A percentile compares a stretch with the other conserved stretches of the same genome.
These are phyloP conservation scores for Limenitis camilla DNA, from an alignment of 2,888 invertebrate species.

Conservation along the genomic window DNA sequence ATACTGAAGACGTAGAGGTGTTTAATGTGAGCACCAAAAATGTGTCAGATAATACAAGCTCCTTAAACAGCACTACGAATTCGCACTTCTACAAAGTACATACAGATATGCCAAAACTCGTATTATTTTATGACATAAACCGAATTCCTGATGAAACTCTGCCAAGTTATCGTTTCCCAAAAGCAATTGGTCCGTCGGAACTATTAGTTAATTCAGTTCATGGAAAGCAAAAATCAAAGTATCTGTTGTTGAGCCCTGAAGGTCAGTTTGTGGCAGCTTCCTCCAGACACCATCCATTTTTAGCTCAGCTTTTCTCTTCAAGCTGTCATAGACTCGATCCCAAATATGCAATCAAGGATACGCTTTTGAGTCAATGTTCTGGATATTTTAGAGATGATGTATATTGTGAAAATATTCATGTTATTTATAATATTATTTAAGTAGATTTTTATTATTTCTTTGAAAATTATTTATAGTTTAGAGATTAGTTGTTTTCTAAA, in stretches of 20 bases:
- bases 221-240: conserved; percentile 13
- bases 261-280: conserved; percentile 54
- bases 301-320: conserved; percentile 41
- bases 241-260: conserved; percentile 46
- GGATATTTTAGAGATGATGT: conserved; percentile 38
- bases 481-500: no score
- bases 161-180: conserved; percentile 31
- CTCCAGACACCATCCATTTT: conserved; percentile 46
- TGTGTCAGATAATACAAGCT: conserved; percentile 10
- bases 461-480: background rate
- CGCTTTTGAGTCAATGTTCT: conserved; percentile 45
- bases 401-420: conserved; percentile 53
- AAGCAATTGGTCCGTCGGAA: conserved; percentile 7
- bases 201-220: conserved; percentile 4
- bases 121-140: conserved; percentile 45
- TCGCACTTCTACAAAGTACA: no score
- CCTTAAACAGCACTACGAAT: background rate
- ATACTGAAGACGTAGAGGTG: background rate
- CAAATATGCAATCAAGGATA: conserved; percentile 45
- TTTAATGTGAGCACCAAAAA: conserved; percentile 1
- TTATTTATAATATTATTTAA: conserved; percentile 37
- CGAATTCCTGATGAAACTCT: conserved; percentile 33
- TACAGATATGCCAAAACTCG: conserved; percentile 32
- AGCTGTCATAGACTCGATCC: conserved; percentile 44
- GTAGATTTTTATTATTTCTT: conserved; percentile 3